Conservation (phyloP, 2,888 invertebrate species). For the Lissocephala sabroskyi region DNA sequence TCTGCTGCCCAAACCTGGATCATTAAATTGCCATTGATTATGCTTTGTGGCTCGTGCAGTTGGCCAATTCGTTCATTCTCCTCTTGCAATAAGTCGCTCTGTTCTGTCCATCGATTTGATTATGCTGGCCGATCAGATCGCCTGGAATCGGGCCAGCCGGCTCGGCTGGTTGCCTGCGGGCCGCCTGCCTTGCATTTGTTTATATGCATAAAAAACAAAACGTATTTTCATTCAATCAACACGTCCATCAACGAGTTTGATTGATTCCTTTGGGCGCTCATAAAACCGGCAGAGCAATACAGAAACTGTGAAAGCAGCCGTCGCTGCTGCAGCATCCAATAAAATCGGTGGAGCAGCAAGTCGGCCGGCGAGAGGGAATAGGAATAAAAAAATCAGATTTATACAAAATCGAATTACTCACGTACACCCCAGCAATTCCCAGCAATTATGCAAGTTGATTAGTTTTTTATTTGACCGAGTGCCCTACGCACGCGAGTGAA, state of each 20-base stretch:
- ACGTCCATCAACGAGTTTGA: slow-evolving; percentile 68
- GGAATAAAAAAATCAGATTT: slow-evolving; percentile 10
- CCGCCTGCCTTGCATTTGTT: slow-evolving; percentile 34
- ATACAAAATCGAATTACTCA: slow-evolving; percentile 45
- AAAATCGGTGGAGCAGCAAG: slow-evolving; percentile 21
- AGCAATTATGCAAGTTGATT: slow-evolving; percentile 52
- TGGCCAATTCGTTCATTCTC: slow-evolving; percentile 2
- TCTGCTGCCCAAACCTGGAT: slow-evolving; percentile 12
- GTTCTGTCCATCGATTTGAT: slow-evolving; percentile 21
- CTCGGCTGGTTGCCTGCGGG: slow-evolving; percentile 2
- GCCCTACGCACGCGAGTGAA: slow-evolving; percentile 1
- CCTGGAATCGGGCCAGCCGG: slow-evolving; percentile 1
- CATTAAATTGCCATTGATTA: slow-evolving; percentile 61
- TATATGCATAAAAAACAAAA: slow-evolving; percentile 62
- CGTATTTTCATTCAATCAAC: slow-evolving; percentile 68
- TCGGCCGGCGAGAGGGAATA: no score
- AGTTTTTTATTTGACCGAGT: slow-evolving; percentile 35
- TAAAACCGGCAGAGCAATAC: slow-evolving; percentile 39
- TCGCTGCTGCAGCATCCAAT: slow-evolving; percentile 9
- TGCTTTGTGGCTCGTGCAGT: slow-evolving; percentile 52
- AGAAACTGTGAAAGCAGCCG: no score
- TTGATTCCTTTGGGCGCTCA: slow-evolving; percentile 67
- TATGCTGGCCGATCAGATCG: slow-evolving; percentile 16
- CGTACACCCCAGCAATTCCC: slow-evolving; percentile 38
- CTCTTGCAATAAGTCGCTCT: slow-evolving; percentile 28